phyloP scores from a whole-genome alignment of 2,113 vertebrate species.

The Mohoua ochrocephala region DNA sequence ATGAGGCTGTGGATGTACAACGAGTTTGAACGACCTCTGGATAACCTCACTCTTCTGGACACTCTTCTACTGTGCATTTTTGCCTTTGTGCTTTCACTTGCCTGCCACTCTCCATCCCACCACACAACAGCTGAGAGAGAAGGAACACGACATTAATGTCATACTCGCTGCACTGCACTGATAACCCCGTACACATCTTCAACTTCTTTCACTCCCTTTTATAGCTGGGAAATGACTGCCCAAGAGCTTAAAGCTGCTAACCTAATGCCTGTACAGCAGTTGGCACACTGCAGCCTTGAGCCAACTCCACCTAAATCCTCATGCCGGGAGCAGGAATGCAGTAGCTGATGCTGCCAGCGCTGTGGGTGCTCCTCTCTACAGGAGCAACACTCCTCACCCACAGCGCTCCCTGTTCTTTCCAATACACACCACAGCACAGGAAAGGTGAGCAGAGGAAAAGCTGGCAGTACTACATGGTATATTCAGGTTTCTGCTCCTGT shows the following conservation, averaged over 20 bases:
- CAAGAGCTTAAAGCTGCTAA: neutral
- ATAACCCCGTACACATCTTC: neutral
- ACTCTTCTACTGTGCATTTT: neutral
- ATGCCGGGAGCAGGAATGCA: neutral
- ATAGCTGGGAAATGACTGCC: neutral
- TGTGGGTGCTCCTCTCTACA: neutral
- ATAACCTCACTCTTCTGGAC: neutral
- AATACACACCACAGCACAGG: neutral
- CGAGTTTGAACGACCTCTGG: neutral
- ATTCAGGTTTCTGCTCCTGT: neutral
- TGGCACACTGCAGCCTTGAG: neutral
- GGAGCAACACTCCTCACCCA: neutral
- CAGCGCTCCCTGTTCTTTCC: neutral
- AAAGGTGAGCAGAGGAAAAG: neutral
- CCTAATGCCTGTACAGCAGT: neutral
- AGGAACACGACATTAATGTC: neutral
- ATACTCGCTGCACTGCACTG: neutral
- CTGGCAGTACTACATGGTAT: accelerated
- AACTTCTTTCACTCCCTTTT: neutral
- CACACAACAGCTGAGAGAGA: accelerated
- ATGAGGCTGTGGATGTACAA: neutral
- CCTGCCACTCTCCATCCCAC: neutral
- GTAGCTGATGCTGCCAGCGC: neutral
- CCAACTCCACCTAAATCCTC: neutral
- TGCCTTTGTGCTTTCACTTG: neutral